These are phyloP conservation scores for Leucopsar rothschildi DNA, from an alignment of 2,113 vertebrate genomes.

Conservation along the genomic window DNA sequence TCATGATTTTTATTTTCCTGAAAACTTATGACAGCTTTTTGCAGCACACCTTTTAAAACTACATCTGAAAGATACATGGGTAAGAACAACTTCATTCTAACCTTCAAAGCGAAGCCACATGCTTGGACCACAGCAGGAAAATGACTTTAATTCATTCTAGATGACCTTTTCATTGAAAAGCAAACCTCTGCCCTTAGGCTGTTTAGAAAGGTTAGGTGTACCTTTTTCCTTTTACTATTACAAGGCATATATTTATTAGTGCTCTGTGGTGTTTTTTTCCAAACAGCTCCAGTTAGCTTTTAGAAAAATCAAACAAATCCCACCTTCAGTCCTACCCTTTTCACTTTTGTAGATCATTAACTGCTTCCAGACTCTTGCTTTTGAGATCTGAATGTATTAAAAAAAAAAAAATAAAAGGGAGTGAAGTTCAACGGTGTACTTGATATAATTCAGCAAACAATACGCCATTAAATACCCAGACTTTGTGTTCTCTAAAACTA, in stretches of 20 bases:
- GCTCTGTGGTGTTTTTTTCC: slow-evolving; percentile 49
- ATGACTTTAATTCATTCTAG: slow-evolving; percentile 70
- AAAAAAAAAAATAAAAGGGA: not conserved
- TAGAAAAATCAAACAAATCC: slow-evolving; percentile 38
- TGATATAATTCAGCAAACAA: not conserved
- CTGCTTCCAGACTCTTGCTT: not conserved
- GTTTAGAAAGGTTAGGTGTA: slow-evolving; percentile 61
- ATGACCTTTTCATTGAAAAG: slow-evolving; percentile 69
- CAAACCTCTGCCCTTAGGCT: slow-evolving; percentile 52
- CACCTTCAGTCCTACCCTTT: slow-evolving; percentile 22
- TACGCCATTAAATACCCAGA: not conserved
- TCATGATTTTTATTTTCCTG: not conserved
- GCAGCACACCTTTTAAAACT: not conserved
- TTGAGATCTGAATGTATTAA: not conserved
- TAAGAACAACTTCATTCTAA: slow-evolving; percentile 54
- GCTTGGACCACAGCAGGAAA: slow-evolving; percentile 53
- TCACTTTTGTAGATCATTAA: slow-evolving; percentile 59
- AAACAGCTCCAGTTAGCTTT: not conserved
- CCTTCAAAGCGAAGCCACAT: slow-evolving; percentile 59
- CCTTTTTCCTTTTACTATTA: slow-evolving; percentile 42
- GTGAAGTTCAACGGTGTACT: not conserved
- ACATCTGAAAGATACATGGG: not conserved
- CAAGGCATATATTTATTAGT: slow-evolving; percentile 26
- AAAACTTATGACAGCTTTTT: not conserved
- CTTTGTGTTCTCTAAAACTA: not conserved